Evolutionary conservation across 2,888 invertebrate genomes (phyloP).

Genomic region (Isoperla grammatica): DNA sequence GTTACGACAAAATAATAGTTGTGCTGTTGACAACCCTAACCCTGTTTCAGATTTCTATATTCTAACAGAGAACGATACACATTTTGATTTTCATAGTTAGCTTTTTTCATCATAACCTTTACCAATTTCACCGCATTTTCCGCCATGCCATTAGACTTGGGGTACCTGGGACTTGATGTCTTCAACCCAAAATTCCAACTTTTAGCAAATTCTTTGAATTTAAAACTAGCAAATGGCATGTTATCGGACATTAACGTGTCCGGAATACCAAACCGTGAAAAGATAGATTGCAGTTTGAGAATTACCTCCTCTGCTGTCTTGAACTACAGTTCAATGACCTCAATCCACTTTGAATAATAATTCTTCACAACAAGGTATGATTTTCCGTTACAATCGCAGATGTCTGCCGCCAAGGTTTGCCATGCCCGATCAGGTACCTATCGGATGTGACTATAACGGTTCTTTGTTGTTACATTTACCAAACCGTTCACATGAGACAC

Average conservation of each 20-base stretch:
- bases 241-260: not conserved
- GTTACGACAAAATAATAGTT: not conserved
- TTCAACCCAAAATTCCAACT: not conserved
- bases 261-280: constrained; percentile 8
- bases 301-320: constrained; percentile 5
- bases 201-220: not conserved
- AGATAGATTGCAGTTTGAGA: not conserved
- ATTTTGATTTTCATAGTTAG: not conserved
- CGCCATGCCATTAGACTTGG: not conserved
- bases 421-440: constrained; percentile 11
- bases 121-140: not conserved
- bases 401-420: constrained; percentile 6
- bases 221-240: constrained; percentile 7
- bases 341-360: constrained; percentile 13
- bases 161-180: constrained; percentile 7
- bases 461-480: constrained; percentile 3
- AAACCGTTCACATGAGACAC: not conserved
- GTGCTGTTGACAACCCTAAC: not conserved
- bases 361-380: not conserved
- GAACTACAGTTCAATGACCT: constrained; percentile 1
- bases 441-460: constrained; percentile 3
- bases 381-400: not conserved
- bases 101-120: not conserved
- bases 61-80: not conserved
- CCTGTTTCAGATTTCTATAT: constrained; percentile 1